Conservation (phyloP, 2,797 vertebrate species). For the Pseudocheirus occidentalis region DNA sequence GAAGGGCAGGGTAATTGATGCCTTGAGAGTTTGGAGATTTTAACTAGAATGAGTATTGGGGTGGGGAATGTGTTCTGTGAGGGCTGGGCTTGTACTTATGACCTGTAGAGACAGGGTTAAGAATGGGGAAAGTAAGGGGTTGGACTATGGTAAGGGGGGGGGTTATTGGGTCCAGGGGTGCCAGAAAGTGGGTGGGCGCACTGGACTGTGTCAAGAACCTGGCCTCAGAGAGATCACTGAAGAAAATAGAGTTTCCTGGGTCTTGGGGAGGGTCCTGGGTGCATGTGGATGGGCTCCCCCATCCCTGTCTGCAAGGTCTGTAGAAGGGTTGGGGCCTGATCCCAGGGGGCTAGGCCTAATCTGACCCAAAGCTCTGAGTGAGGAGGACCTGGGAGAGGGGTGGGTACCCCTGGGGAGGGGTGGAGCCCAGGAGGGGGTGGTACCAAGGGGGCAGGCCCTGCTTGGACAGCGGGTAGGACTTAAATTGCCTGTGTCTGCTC, state of each 20-base stretch:
- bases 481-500: background rate
- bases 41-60: background rate
- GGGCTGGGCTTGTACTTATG: background rate
- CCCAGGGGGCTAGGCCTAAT: background rate
- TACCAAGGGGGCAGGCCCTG: background rate
- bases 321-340: background rate
- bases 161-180: background rate
- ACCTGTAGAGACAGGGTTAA: background rate
- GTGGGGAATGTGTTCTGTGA: background rate
- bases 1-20: background rate
- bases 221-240: background rate
- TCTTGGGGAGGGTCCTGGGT: background rate
- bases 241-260: background rate
- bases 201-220: background rate
- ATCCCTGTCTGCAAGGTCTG: background rate
- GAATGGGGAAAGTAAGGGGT: background rate
- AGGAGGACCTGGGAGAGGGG: background rate
- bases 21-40: background rate
- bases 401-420: background rate
- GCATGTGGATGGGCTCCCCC: background rate
- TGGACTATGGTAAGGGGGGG: background rate
- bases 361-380: background rate
- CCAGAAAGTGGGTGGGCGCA: background rate
- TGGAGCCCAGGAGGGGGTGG: background rate
- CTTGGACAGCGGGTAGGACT: background rate